Evolutionary conservation across 2,113 vertebrate genomes (phyloP), one percentile per base, ranked within the genome.

Genomic region (Struthio camelus): DNA sequence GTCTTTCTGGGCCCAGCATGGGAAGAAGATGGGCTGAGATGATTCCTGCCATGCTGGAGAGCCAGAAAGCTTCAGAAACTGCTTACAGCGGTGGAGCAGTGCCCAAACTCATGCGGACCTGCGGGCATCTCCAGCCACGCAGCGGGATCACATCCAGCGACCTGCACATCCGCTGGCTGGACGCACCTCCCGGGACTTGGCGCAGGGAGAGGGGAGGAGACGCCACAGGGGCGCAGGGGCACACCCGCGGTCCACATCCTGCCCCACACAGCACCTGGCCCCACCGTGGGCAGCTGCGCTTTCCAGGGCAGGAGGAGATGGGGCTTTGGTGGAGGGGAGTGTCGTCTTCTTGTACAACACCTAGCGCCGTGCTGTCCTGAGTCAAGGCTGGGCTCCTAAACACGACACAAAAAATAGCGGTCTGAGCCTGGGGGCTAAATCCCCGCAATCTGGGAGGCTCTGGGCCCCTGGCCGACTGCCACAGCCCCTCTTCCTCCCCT

Each of bases 291-390:
- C 5, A 44, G 82, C 88, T 48, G 79, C 81, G 6, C 28, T 38
- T 95, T 76, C 88, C 89, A 61, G 91, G 94, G 83, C 87, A 70
- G 70, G 32, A 80, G 48, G 48, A n/a, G n/a, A n/a, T n/a, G n/a
- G n/a, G n/a, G n/a, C n/a, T n/a, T n/a, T 53, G 51, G 51, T 53
- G 51, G 19, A 53, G 25, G 51, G 51, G 51, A 12, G 27, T 30
- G 6, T 44, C n/a, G n/a, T n/a, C n/a, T n/a, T 27, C 44, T 27
- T 44, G 27, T 17, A 30, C 36, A 24, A n/a, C 22, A 24, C 23
- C 36, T 38, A 38, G 36, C 36, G 23, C 64, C 27, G 25, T 65
- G 19, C 19, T 18, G 51, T 22, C 25, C 51, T 53, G 51, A 24
- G 19, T 53, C 51, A 53, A 24, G 51, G 25, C 51, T 53, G 36